Base-by-base conservation (phyloP, 2,888 invertebrate genomes). In the Trissolcus brochymenae region DNA sequence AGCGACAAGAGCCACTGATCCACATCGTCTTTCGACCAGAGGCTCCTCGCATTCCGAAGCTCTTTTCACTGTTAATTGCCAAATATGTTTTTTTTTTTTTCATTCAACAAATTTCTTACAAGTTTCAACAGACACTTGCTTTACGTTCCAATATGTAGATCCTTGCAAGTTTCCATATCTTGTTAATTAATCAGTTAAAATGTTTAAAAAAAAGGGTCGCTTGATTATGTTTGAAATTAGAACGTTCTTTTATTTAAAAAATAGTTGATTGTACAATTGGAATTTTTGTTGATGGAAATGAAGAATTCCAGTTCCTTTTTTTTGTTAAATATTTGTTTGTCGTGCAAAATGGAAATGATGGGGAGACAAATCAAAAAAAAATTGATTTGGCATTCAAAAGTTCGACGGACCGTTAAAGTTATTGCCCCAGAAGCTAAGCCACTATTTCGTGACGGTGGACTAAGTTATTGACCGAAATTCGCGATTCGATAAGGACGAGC, bases 401-500 rank as follows among this genome's bases (percentile, higher is more conserved):
- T 56, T 13, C 16, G 51, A 13, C 51, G 7, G 25, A 57, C 41
- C 40, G 53, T 35, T 4, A 50, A 59, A 59, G 57, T 57, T 59
- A 59, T 43, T 21, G 17, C 19, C 4, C 2, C 6, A 16, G 46
- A 59, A 17, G 43, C 57, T 59, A 59, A 59, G 59, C 41, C 6
- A 13, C n/a, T 16, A 6, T 62, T 53, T 19, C 13, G 43, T 25
- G 29, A 43, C 7, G 41, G 14, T n/a, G n/a, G 65, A 74, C 57
- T 66, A 40, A 75, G 66, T 62, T 68, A 72, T 81, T 80, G 76
- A 78, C 78, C 74, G 53, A 74, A 76, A 55, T 67, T 46, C 41
- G 46, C 59, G 17, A 60, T 51, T 21, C 50, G 64, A 62, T 61
- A 78, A 64, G 43, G 54, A 55, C 62, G 55, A 49, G 54, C 16